Evolutionary conservation across 2,113 vertebrate genomes (phyloP).

Genomic region (Rhinoderma darwinii): DNA sequence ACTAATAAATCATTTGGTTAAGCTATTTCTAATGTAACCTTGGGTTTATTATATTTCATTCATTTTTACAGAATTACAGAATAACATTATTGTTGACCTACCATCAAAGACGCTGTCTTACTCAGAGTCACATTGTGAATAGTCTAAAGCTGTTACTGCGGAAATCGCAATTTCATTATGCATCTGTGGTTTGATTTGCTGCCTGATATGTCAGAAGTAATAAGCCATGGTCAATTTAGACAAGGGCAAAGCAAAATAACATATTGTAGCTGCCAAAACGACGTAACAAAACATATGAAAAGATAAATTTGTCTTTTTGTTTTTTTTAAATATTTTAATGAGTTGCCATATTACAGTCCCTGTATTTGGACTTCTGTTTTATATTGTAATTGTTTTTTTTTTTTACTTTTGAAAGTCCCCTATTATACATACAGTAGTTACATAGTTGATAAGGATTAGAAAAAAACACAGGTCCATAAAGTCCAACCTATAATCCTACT

Average conservation of each 20-base stretch:
- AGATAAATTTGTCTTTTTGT: too few species aligned
- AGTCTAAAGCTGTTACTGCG: background rate
- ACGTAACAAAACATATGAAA: background rate
- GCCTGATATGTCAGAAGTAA: background rate
- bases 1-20: constrained; percentile 18
- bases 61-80: constrained; percentile 9
- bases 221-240: background rate
- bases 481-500: too few species aligned
- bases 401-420: too few species aligned
- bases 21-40: constrained; percentile 38
- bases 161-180: constrained; percentile 2
- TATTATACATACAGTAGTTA: too few species aligned
- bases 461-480: too few species aligned
- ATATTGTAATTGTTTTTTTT: too few species aligned
- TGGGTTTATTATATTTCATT: constrained; percentile 26
- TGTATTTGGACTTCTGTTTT: too few species aligned
- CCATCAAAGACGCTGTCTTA: background rate
- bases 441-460: too few species aligned
- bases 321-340: too few species aligned
- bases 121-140: background rate
- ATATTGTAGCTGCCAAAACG: background rate
- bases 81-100: constrained; percentile 23
- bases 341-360: too few species aligned
- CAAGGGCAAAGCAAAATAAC: background rate
- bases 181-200: background rate